These are phyloP conservation scores for Pseudobourletiella spinata DNA, from an alignment of 1,140 invertebrate species.

Conservation along the genomic window DNA sequence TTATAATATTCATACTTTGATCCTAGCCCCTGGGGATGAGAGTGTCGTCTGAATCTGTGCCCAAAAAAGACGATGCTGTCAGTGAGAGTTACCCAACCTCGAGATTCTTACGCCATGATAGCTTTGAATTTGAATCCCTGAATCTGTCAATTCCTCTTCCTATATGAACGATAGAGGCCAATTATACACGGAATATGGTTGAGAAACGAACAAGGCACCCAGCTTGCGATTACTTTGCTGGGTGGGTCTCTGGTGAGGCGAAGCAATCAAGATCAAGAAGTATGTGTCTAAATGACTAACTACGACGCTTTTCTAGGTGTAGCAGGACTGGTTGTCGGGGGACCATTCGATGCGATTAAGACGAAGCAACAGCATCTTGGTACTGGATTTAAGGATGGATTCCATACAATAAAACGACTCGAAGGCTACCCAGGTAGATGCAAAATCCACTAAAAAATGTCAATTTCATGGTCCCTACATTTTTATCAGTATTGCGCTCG, in stretches of 20 bases:
- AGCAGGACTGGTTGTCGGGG: neutral
- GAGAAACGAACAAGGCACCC: neutral
- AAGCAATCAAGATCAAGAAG: too few relatives aligned
- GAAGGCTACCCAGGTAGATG: neutral
- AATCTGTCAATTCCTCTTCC: too few relatives aligned
- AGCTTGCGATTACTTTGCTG: neutral
- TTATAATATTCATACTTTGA: too few relatives aligned
- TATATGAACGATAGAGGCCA: too few relatives aligned
- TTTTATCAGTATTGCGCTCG: neutral
- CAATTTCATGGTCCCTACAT: neutral
- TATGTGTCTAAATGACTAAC: neutral
- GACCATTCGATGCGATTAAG: neutral
- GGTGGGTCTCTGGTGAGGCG: neutral
- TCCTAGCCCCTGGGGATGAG: too few relatives aligned
- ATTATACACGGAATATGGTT: too few relatives aligned
- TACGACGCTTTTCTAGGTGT: neutral
- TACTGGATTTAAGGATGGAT: neutral
- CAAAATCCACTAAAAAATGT: too few relatives aligned
- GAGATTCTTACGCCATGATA: too few relatives aligned
- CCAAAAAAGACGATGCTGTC: too few relatives aligned
- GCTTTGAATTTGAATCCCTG: too few relatives aligned
- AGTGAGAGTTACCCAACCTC: too few relatives aligned
- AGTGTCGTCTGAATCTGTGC: too few relatives aligned
- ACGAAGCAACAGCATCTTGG: neutral
- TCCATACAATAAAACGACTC: neutral